Evolutionary conservation across 1,140 invertebrate genomes (phyloP), one percentile per base, ranked within the genome.

Genomic region (Proales similis): DNA sequence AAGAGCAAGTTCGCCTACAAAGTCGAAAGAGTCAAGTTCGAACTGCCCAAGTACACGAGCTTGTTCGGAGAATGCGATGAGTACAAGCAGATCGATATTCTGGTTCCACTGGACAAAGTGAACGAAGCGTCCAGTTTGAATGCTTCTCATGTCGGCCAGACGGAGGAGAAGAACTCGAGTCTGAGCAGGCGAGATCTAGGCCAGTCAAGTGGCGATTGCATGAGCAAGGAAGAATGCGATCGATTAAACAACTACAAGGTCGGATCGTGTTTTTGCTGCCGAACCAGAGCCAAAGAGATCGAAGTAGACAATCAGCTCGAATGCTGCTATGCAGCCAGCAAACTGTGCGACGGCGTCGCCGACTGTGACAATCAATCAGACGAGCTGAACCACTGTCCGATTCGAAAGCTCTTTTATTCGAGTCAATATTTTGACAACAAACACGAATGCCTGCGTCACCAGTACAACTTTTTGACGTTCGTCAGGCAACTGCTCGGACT

Each of bases 41-140:
- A 57, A 24, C 45, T 57, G 39, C 51, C 51, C 3, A 57, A 57
- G 32, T 57, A 57, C 36, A 57, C 51, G 20, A 57, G 51, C 24
- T 42, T 57, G 11, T 57, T 57, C 24, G 51, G 51, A 22, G 51
- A 57, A 57, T 57, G 51, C 22, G 51, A 57, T 26, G 51, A 57
- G 30, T 57, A 42, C 27, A 57, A 57, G 27, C 32, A 26, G 2
- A 42, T 57, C 12, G 51, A 57, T 3, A 57, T 57, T 6, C 7
- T 57, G 3, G 26, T 57, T 11, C 51, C 51, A 7, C 39, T 20
- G 14, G 19, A 42, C 11, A 57, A 57, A 42, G 24, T 36, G 26
- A 20, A 39, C 6, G 12, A 36, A 27, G 14, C 22, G 9, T 38
- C 29, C 22, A 4, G 7, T 12, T 4, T 19, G 17, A 11, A 33